Percentiles rank a stretch among this genome's conserved stretches.
Conservation (phyloP, 2,888 invertebrate genomes). For the Auanema freiburgensis region DNA sequence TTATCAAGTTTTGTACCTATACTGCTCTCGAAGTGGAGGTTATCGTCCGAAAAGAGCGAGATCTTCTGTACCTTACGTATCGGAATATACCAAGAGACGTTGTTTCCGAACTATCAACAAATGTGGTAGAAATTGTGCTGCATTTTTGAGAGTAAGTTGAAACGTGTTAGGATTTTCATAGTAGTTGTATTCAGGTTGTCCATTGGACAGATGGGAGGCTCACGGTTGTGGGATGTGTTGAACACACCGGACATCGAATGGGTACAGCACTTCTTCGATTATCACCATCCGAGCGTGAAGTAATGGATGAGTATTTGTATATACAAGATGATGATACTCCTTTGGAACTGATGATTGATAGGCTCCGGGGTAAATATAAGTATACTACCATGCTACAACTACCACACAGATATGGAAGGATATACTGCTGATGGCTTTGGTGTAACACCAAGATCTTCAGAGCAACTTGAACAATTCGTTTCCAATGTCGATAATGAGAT, state of each 20-base stretch:
- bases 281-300: slow-evolving; percentile 17
- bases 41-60: slow-evolving; percentile 15
- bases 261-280: slow-evolving; percentile 37
- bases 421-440: slow-evolving; percentile 26
- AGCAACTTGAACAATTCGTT: slow-evolving; percentile 11
- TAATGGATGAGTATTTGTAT: slow-evolving; percentile 30
- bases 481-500: slow-evolving; percentile 17
- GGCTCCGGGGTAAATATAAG: slow-evolving; percentile 16
- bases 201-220: slow-evolving; percentile 30
- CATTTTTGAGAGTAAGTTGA: slow-evolving; percentile 26
- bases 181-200: slow-evolving; percentile 14
- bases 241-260: slow-evolving; percentile 49
- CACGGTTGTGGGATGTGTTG: slow-evolving; percentile 41
- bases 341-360: slow-evolving; percentile 23
- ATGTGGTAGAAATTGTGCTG: slow-evolving; percentile 31
- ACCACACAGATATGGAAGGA: slow-evolving; percentile 18
- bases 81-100: slow-evolving; percentile 15
- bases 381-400: background rate
- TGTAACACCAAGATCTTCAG: background rate
- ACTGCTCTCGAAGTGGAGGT: slow-evolving; percentile 28
- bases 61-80: slow-evolving; percentile 4
- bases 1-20: slow-evolving; percentile 31
- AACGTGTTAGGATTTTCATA: background rate
- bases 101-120: slow-evolving; percentile 12
- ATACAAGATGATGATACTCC: slow-evolving; percentile 20